These are phyloP conservation scores for Beroe ovata DNA, from an alignment of 37 sponge, comb jelly and placozoan genomes.

Conservation along the genomic window DNA sequence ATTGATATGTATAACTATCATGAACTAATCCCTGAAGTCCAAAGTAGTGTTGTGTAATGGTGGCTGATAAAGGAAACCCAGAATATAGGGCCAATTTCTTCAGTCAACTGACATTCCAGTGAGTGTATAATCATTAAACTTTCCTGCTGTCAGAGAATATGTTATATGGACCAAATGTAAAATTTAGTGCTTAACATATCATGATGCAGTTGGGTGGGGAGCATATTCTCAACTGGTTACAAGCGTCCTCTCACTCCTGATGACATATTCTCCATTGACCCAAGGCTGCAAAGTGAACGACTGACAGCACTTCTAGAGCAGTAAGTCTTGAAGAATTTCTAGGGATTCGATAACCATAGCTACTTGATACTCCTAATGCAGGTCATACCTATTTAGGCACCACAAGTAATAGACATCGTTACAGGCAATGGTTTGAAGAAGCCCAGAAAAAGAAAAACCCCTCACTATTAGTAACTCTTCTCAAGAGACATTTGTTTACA, in stretches of 20 bases:
- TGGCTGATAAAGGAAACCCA: slow-evolving; percentile 28
- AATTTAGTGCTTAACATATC: neutral
- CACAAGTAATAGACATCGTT: neutral
- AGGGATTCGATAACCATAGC: too few relatives aligned
- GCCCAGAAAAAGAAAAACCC: neutral
- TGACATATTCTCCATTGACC: slow-evolving; percentile 15
- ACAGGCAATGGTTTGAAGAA: slow-evolving; percentile 60
- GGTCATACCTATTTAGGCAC: neutral
- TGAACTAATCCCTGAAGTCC: too few relatives aligned
- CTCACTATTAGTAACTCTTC: neutral
- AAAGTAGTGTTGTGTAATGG: too few relatives aligned
- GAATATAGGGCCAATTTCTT: slow-evolving; percentile 8
- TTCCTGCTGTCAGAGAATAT: neutral
- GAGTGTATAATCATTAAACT: neutral
- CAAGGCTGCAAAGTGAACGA: neutral
- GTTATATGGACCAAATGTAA: neutral
- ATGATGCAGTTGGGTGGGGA: neutral
- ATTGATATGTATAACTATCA: too few relatives aligned
- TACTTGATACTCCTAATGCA: too few relatives aligned
- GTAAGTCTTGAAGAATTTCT: too few relatives aligned
- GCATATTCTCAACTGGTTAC: neutral
- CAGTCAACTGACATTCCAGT: neutral
- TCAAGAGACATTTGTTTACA: neutral
- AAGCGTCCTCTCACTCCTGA: neutral
- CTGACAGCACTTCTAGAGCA: slow-evolving; percentile 52